Percentiles rank a stretch among this genome's conserved stretches.
phyloP scores from a whole-genome alignment of 2,888 invertebrate species.

The Idaea dimidiata region DNA sequence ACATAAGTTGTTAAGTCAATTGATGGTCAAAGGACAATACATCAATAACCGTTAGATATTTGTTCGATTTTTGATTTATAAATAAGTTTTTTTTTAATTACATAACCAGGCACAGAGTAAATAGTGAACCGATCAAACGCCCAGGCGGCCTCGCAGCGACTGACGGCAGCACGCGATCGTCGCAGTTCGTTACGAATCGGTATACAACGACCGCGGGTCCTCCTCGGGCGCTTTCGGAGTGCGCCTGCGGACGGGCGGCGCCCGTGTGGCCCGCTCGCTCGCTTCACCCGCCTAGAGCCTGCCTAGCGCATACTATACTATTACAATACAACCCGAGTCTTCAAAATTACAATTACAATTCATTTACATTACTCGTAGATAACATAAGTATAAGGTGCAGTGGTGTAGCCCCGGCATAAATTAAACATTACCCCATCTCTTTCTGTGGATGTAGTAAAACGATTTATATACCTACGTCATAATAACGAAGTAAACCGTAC shows the following conservation, averaged over 20 bases:
- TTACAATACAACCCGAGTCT: slow-evolving; percentile 48
- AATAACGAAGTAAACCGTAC: too few species aligned
- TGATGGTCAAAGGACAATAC: slow-evolving; percentile 36
- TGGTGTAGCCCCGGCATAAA: too few species aligned
- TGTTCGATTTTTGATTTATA: slow-evolving; percentile 72
- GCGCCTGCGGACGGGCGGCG: slow-evolving; percentile 76
- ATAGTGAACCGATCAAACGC: slow-evolving; percentile 71
- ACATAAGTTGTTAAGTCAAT: slow-evolving; percentile 38
- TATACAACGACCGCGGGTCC: slow-evolving; percentile 73
- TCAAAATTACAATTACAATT: slow-evolving; percentile 57
- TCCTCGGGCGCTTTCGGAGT: slow-evolving; percentile 76
- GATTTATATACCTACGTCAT: too few species aligned
- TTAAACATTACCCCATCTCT: too few species aligned
- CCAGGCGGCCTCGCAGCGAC: slow-evolving; percentile 77
- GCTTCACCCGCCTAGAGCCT: slow-evolving; percentile 42
- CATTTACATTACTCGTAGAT: slow-evolving; percentile 35
- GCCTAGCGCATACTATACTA: slow-evolving; percentile 40
- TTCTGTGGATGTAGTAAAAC: too few species aligned
- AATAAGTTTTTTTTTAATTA: slow-evolving; percentile 76
- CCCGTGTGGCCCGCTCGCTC: slow-evolving; percentile 61
- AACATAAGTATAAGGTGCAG: slow-evolving; percentile 7
- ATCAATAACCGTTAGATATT: slow-evolving; percentile 38
- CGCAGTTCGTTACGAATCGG: slow-evolving; percentile 77
- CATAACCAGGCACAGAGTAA: slow-evolving; percentile 71
- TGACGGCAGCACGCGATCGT: slow-evolving; percentile 74